Conservation (phyloP, 2,113 vertebrate species). For the Calypte anna region DNA sequence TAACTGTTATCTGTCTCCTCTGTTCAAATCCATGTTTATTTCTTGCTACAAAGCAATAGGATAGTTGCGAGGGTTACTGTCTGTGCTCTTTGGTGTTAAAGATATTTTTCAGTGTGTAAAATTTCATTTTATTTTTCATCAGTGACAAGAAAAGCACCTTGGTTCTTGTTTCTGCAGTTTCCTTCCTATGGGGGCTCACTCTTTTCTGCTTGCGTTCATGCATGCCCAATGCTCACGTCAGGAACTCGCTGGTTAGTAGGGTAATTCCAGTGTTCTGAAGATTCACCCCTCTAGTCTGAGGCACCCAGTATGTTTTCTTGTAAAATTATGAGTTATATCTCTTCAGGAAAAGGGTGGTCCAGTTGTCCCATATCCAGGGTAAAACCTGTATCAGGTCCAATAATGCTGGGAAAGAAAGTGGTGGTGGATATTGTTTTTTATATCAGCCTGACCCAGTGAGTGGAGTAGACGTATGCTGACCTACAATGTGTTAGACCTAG, state of each 20-base stretch:
- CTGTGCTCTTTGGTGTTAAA: background rate
- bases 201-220: accelerated
- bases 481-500: background rate
- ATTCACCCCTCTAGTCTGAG: background rate
- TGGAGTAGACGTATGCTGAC: background rate
- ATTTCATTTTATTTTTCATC: background rate
- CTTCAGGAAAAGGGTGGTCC: background rate
- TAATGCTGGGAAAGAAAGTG: background rate
- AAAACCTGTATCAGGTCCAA: background rate
- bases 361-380: background rate
- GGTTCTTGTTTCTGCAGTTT: background rate
- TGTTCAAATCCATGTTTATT: background rate
- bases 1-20: background rate
- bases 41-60: background rate
- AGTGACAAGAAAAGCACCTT: background rate
- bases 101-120: background rate
- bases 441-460: background rate
- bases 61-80: background rate
- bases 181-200: background rate
- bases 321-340: background rate
- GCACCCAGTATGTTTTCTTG: background rate
- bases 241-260: background rate
- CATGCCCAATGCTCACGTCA: accelerated
- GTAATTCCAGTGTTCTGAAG: background rate
- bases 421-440: background rate